Evolutionary conservation across 2,888 invertebrate species (phyloP), one percentile per base, ranked within the genome.

Genomic region (Andrena praecox): DNA sequence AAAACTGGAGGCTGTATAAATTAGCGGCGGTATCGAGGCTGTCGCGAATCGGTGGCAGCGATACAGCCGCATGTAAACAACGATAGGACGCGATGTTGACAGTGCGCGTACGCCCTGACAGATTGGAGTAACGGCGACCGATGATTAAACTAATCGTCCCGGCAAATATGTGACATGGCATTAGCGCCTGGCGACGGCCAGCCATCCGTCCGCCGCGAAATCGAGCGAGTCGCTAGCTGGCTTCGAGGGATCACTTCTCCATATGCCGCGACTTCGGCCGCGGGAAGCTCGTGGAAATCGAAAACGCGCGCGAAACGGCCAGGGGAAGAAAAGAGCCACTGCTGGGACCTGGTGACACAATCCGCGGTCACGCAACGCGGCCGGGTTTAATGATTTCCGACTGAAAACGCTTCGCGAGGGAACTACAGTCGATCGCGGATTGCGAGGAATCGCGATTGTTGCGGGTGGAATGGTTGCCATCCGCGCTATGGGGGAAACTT

Each of bases 381-480:
- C 54, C 64, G 72, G 12, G 8, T 73, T 73, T 73, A 73, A 73
- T 56, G 54, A 64, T 42, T 73, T 73, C 72, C 72, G 64, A 20
- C 29, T 20, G 54, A 42, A 59, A 69, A 69, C 20, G 35, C 63
- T 64, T 72, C 63, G 59, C 27, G 27, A 10, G 24, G 56, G 24
- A 20, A 4, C 56, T 24, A 56, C 56, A 42, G 56, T 56, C 56
- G 27, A 56, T 56, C 56, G 24, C 56, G 27, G 56, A 56, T 56
- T 24, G 56, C 56, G 56, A 56, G 24, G 10, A 42, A 42, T 42
- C 42, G 42, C 42, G 42, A 42, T 42, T 42, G 42, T 16, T 42
- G 42, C 42, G 42, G 42, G 16, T 42, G 42, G 16, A 42, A 42
- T 16, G 42, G 42, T 16, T 16, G 42, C 16, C 42, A 5, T 16